A percentile compares a stretch with the other conserved stretches of the same genome.
phyloP scores from a whole-genome alignment of 1,140 invertebrate genomes.

The Meloidogyne floridensis region DNA sequence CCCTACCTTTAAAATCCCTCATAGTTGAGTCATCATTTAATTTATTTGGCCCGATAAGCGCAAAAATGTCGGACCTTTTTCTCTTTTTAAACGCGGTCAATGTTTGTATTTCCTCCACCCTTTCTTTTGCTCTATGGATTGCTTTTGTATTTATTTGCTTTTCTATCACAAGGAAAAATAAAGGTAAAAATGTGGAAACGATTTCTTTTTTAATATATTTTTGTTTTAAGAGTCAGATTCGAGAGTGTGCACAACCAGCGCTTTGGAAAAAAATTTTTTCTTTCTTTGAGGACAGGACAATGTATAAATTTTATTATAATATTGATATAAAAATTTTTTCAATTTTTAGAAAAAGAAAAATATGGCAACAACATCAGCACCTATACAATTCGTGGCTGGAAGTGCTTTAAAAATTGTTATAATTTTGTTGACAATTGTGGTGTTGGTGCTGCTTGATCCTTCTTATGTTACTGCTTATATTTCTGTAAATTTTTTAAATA shows the following conservation, averaged over 20 bases:
- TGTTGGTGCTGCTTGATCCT: slow-evolving; percentile 50
- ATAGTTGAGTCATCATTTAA: too few species aligned
- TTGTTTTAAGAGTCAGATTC: too few species aligned
- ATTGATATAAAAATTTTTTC: background rate
- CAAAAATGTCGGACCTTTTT: too few species aligned
- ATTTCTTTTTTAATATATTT: too few species aligned
- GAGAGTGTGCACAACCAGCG: background rate
- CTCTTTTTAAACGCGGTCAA: too few species aligned
- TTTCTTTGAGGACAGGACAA: background rate
- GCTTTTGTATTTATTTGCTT: too few species aligned
- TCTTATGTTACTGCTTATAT: slow-evolving; percentile 54
- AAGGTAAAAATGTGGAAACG: too few species aligned
- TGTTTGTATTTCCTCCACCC: too few species aligned
- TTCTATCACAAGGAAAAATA: too few species aligned
- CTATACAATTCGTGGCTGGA: slow-evolving; percentile 46
- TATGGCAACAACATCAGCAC: slow-evolving; percentile 26
- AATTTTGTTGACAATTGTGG: slow-evolving; percentile 50
- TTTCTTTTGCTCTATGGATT: too few species aligned
- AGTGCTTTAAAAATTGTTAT: slow-evolving; percentile 42
- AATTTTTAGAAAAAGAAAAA: background rate
- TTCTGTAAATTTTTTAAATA: slow-evolving; percentile 46
- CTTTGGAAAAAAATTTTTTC: background rate
- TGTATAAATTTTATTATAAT: background rate
- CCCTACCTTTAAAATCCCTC: too few species aligned
- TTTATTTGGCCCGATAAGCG: too few species aligned